These are phyloP conservation scores for Cyprinella venusta DNA, from an alignment of 2,797 vertebrate genomes.

Conservation along the genomic window DNA sequence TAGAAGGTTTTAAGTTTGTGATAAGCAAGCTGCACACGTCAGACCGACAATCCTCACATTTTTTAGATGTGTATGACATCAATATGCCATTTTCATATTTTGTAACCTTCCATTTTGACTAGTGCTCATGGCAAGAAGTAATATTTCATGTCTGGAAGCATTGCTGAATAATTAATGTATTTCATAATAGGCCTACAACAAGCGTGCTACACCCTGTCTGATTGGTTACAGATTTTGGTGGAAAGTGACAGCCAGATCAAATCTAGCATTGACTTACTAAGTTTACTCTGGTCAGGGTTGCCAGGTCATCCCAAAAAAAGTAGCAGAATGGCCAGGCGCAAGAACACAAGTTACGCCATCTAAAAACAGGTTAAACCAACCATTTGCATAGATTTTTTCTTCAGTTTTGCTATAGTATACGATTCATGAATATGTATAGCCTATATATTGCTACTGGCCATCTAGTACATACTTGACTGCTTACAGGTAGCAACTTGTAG, in stretches of 20 bases:
- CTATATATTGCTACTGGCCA: not conserved
- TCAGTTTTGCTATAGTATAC: not conserved
- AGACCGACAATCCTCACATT: not conserved
- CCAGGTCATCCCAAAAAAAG: not conserved
- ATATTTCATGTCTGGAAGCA: conserved; percentile 7
- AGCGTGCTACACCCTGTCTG: not conserved
- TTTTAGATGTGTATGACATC: not conserved
- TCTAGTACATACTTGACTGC: not conserved
- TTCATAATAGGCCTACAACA: not conserved
- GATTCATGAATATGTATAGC: not conserved
- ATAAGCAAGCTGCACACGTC: not conserved
- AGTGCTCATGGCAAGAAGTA: not conserved
- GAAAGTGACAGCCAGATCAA: not conserved
- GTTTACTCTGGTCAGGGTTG: not conserved
- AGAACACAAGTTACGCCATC: too few relatives aligned
- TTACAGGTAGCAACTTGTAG: conserved; percentile 29
- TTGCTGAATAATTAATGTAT: not conserved
- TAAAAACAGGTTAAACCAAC: not conserved
- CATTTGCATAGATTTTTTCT: not conserved
- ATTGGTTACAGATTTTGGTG: conserved; percentile 18
- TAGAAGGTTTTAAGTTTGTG: not conserved
- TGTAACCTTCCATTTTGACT: not conserved
- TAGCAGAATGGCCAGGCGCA: not conserved
- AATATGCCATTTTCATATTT: not conserved
- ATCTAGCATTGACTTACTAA: not conserved